Evolutionary conservation across 2,113 vertebrate genomes (phyloP), one percentile per base, ranked within the genome.

Genomic region (Gnathonemus longibarbis): DNA sequence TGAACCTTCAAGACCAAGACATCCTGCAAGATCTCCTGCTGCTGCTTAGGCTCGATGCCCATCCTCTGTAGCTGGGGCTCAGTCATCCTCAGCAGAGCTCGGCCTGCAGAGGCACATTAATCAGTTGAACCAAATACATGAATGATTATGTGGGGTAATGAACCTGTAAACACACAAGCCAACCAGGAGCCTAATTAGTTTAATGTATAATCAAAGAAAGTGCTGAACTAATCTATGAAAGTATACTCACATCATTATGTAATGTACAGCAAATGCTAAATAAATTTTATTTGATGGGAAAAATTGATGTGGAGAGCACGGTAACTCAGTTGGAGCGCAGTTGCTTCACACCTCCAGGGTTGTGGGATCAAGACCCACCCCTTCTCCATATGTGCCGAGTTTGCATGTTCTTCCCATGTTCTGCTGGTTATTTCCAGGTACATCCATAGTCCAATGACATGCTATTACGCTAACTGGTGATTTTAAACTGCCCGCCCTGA

Each of bases 1-100:
- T 94, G 94, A 45, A 96, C 92, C 91, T 91, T 91, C 90, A 96
- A 94, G 53, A 94, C 91, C 27, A 96, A 94, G 21, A 96, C 84
- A 31, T 94, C 94, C 62, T 93, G 94, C 90, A 96, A 77, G 24
- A 96, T 92, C 35, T 94, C 92, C 90, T 93, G 91, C 89, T 95
- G 93, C 46, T 92, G 91, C 91, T 93, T 91, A 0, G 88, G 88
- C 7, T 89, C 90, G 85, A 96, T 89, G 2, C 96, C 96, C 52
- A 96, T 93, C 17, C 93, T 91, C 91, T 94, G 91, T 92, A 97
- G 94, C 90, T 95, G 94, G 86, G 92, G 91, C 6, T 94, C 92
- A 24, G 93, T 94, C 42, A 97, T 83, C 88, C 95, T 93, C 89
- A 96, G 93, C 90, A 96, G 66, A 0, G 93, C 94, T 0, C 95